Conservation (phyloP, 2,113 vertebrate species). For the Pyxicephalus adspersus region DNA sequence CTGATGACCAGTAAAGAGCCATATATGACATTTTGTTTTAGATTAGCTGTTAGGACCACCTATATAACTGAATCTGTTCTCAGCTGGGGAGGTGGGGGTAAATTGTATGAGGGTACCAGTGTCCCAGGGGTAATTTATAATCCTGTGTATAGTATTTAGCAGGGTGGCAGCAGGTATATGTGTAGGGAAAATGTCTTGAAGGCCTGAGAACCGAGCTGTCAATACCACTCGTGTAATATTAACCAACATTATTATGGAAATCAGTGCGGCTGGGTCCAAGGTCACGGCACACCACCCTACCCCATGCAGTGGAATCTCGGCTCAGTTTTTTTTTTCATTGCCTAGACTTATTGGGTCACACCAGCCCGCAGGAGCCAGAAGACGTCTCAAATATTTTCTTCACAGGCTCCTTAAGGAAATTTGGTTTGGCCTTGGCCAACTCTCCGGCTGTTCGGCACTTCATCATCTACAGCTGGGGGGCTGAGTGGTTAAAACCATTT, state of each 20-base stretch:
- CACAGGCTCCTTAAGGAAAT: background rate
- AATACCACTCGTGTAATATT: background rate
- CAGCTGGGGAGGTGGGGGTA: too few species aligned
- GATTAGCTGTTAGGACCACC: too few species aligned
- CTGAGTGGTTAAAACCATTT: background rate
- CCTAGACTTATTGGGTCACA: constrained; percentile 15
- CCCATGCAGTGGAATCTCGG: constrained; percentile 29
- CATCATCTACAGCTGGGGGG: background rate
- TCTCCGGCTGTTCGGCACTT: background rate
- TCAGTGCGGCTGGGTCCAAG: constrained; percentile 9
- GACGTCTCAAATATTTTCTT: background rate
- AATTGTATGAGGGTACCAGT: too few species aligned
- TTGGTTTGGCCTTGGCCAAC: background rate
- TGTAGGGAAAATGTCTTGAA: background rate
- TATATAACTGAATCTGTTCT: too few species aligned
- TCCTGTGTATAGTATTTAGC: too few species aligned
- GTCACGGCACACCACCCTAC: constrained; percentile 17
- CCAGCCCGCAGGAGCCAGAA: constrained; percentile 9
- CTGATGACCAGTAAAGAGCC: too few species aligned
- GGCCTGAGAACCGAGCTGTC: background rate
- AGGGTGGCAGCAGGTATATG: constrained; percentile 29
- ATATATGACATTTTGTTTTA: too few species aligned
- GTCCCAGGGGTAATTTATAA: too few species aligned
- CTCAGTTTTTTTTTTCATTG: constrained; percentile 19
- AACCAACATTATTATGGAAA: constrained; percentile 40